Evolutionary conservation across 2,797 vertebrate species (phyloP).

Genomic region (Alosa sapidissima): DNA sequence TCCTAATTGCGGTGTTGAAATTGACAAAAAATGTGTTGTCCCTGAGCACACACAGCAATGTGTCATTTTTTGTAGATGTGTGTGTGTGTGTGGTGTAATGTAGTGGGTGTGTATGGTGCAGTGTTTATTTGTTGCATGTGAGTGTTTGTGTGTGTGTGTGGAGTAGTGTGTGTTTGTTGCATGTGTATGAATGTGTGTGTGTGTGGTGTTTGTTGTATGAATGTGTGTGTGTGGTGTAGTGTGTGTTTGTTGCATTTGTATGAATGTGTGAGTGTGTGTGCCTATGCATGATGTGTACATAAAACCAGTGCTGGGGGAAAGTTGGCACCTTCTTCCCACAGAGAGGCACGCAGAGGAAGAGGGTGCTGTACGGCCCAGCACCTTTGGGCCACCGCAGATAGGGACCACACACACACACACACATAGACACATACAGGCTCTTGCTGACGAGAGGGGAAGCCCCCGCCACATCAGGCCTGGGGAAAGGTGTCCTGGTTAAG

Average conservation of each 20-base stretch:
- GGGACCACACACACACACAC: constrained; percentile 6
- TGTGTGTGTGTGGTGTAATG: neutral
- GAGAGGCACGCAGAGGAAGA: neutral
- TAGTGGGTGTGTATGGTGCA: too few species aligned
- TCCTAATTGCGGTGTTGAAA: too few species aligned
- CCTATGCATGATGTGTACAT: neutral
- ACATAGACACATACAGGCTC: neutral
- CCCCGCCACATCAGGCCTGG: constrained; percentile 31
- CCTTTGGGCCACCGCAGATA: constrained; percentile 26
- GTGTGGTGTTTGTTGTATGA: too few species aligned
- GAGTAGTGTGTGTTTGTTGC: too few species aligned
- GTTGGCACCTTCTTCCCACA: constrained; percentile 1
- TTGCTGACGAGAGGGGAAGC: constrained; percentile 34
- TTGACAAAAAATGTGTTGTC: too few species aligned
- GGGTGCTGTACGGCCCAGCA: constrained; percentile 36
- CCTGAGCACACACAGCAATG: too few species aligned
- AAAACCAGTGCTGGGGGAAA: neutral
- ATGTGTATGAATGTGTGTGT: too few species aligned
- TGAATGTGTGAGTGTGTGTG: neutral
- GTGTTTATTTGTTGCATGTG: too few species aligned
- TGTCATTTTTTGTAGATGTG: neutral
- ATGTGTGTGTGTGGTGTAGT: too few species aligned
- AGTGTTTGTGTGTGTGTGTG: too few species aligned
- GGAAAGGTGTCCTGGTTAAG: constrained; percentile 42
- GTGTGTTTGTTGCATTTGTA: neutral